phyloP scores from a whole-genome alignment of 1,140 invertebrate species.

The Zaprionus capensis region DNA sequence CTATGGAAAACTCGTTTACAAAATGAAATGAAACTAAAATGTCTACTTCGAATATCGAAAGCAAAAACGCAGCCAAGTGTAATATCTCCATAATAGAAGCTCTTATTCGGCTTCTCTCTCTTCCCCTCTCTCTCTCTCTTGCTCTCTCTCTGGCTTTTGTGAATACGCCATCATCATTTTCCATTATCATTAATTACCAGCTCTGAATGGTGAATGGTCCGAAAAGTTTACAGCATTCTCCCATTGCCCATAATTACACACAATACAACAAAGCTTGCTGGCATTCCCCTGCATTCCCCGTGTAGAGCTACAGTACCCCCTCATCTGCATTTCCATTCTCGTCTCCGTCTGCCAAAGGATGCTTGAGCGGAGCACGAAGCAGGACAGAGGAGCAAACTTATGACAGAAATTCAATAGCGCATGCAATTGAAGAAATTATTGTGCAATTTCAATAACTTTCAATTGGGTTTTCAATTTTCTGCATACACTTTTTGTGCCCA shows the following conservation, averaged over 20 bases:
- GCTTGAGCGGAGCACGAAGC: conserved; percentile 10
- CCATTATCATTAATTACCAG: conserved; percentile 53
- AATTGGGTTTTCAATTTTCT: conserved; percentile 82
- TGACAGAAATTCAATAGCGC: conserved; percentile 79
- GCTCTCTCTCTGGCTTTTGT: conserved; percentile 7
- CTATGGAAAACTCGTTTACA: too few relatives aligned
- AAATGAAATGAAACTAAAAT: neutral
- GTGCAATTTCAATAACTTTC: conserved; percentile 83
- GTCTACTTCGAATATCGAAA: neutral
- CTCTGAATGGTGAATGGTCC: conserved; percentile 31
- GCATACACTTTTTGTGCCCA: conserved; percentile 66
- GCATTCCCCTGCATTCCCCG: neutral
- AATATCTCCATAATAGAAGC: conserved; percentile 26
- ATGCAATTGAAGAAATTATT: conserved; percentile 82
- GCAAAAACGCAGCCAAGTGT: conserved; percentile 20
- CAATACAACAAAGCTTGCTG: conserved; percentile 36
- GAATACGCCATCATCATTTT: conserved; percentile 31
- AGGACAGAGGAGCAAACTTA: conserved; percentile 53
- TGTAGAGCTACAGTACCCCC: too few relatives aligned
- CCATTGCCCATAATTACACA: conserved; percentile 45
- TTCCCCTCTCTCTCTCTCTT: neutral
- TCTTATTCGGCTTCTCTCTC: conserved; percentile 10
- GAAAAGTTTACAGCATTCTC: conserved; percentile 43
- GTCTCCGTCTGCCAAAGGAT: conserved; percentile 2
- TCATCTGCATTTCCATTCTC: too few relatives aligned